Percentiles rank a stretch among this genome's conserved stretches.
Evolutionary conservation across 2,797 vertebrate genomes (phyloP).

Genomic region (Helarctos malayanus): DNA sequence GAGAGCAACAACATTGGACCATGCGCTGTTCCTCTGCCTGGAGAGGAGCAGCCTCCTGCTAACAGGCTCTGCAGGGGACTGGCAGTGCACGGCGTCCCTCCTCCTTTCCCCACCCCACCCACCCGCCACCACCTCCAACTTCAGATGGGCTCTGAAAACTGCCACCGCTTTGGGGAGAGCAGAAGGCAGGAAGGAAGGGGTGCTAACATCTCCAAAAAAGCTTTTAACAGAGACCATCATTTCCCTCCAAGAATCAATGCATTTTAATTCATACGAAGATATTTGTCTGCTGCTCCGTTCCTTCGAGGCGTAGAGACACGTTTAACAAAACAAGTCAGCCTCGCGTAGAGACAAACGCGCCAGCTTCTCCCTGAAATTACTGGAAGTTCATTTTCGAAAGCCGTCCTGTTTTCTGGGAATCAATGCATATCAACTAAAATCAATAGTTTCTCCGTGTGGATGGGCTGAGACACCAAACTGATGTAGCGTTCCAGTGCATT

Average conservation of each 20-base stretch:
- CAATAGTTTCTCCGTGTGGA: slow-evolving; percentile 88
- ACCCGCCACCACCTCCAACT: neutral
- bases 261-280: slow-evolving; percentile 89
- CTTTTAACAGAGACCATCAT: slow-evolving; percentile 87
- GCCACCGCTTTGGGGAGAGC: neutral
- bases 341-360: slow-evolving; percentile 69
- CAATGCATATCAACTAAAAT: slow-evolving; percentile 90
- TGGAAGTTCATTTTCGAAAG: slow-evolving; percentile 91
- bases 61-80: neutral
- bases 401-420: slow-evolving; percentile 89
- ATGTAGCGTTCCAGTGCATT: slow-evolving; percentile 76
- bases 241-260: slow-evolving; percentile 89
- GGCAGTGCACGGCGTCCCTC: neutral
- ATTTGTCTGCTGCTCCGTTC: slow-evolving; percentile 87
- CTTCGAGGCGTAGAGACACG: slow-evolving; percentile 77
- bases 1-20: neutral
- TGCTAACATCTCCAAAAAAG: slow-evolving; percentile 81
- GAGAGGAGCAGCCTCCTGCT: neutral
- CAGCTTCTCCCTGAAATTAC: slow-evolving; percentile 85
- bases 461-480: slow-evolving; percentile 87
- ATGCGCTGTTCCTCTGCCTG: neutral
- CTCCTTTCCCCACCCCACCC: neutral
- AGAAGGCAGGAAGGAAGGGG: neutral
- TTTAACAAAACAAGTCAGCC: slow-evolving; percentile 86
- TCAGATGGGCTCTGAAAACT: slow-evolving; percentile 54